Evolutionary conservation across 2,888 invertebrate species (phyloP), one percentile per base, ranked within the genome.

Genomic region (Anthophora plumipes): DNA sequence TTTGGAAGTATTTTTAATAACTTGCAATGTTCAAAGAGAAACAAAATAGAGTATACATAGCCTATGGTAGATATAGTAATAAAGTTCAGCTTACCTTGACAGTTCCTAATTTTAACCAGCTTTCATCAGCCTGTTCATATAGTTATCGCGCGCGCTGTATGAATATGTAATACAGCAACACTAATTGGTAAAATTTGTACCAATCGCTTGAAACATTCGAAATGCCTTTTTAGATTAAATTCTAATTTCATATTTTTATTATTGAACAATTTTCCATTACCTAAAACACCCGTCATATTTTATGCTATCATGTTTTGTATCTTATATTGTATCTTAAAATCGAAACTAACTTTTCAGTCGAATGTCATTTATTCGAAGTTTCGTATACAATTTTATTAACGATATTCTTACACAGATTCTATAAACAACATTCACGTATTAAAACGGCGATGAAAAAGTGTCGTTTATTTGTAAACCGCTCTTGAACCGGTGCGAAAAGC

Each of bases 51-150:
- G 59, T 64, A 46, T 50, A 54, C 17, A 25, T 39, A 70, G 25
- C 60, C 41, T 41, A 9, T 50, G 48, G 41, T 22, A 61, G 55
- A 68, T 52, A 68, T 77, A 77, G 48, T 37, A 46, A 48, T 77
- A 54, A 60, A 60, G 14, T 64, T 55, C 57, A 57, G 50, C 37
- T 46, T 61, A 17, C 54, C 77, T 61, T 67, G 55, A 20, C 25
- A 14, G 7, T 14, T 50, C 68, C 68, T 77, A 80, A 77, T 77
- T 80, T 80, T 80, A 80, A 68, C 66, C n/a, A 66, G 54, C 68
- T 80, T 55, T 55, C 50, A 25, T 39, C 52, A 37, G 41, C 20
- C 17, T 8, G 20, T 39, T 25, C 17, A 55, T 17, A 41, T 48
- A 31, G 55, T 71, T 50, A 12, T 43, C 37, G 59, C 66, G n/a